These are phyloP conservation scores for Cylas formicarius DNA, from an alignment of 1,140 invertebrate species.

Conservation along the genomic window DNA sequence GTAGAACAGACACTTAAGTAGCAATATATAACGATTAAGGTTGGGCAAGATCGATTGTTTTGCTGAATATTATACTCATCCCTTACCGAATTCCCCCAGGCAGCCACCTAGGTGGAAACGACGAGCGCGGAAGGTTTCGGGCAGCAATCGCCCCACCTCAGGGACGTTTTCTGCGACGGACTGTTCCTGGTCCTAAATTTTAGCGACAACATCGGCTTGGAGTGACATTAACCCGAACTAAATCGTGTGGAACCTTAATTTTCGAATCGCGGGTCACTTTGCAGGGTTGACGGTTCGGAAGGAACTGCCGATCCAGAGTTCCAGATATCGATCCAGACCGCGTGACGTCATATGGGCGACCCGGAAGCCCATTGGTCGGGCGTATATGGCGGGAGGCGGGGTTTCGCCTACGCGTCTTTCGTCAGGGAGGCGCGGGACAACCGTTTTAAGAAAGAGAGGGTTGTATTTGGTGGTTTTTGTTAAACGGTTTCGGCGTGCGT, in stretches of 20 bases:
- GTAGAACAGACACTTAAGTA: no score
- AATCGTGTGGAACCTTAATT: conserved; percentile 16
- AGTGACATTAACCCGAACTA: conserved; percentile 32
- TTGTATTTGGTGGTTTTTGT: no score
- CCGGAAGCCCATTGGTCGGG: conserved; percentile 27
- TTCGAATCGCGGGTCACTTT: conserved; percentile 20
- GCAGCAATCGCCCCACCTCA: conserved; percentile 90
- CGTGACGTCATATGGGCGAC: conserved; percentile 26
- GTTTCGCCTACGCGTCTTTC: conserved; percentile 15
- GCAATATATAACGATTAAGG: no score
- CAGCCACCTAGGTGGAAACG: no score
- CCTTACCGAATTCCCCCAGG: no score
- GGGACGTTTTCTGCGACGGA: conserved; percentile 89
- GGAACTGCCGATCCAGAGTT: conserved; percentile 26
- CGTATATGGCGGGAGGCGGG: conserved; percentile 20
- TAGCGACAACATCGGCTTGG: conserved; percentile 80
- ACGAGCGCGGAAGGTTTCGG: no score
- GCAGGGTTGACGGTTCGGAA: conserved; percentile 17
- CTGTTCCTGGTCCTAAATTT: conserved; percentile 90
- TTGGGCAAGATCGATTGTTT: no score
- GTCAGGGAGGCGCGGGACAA: no score
- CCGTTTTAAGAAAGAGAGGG: no score
- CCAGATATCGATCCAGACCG: conserved; percentile 21
- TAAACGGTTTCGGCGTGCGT: no score
- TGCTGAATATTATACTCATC: no score